Base-by-base conservation (phyloP, 2,113 vertebrate species). In the Perognathus longimembris region DNA sequence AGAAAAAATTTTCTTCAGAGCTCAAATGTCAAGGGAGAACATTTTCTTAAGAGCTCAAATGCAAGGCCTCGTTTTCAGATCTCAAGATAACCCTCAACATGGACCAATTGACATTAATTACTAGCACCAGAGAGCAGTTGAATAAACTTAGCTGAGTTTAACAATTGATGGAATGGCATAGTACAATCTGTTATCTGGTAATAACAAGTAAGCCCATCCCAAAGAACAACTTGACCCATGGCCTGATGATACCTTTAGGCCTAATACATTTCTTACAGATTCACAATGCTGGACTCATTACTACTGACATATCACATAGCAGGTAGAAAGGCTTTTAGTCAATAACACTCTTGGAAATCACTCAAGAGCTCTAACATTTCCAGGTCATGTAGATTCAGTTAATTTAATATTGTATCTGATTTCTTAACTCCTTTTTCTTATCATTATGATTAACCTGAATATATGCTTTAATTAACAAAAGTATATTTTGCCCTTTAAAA, bases 41-140 rank as follows among this genome's bases (percentile, higher is more conserved):
- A 70, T 74, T 93, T 85, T 90, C n/a, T 66, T 88, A 69, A 85
- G n/a, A 54, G 34, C 57, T 94, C 21, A 86, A 93, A 83, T 67
- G 14, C 30, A 32, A 94, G 50, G 30, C 22, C 24, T 40, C n/a
- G 70, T 69, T 74, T 92, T 91, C 74, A 92, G 78, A 87, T 92
- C 92, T 85, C 32, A 32, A 1, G 22, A 54, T 88, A 82, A 76
- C 61, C 20, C 40, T 8, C 57, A 30, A 15, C 82, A 88, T 74
- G 22, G 4, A 42, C 75, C 34, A 42, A 30, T 34, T 90, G 78
- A 28, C 67, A 71, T 85, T 94, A 93, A 81, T 89, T 36, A 85
- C 75, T 54, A 15, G 21, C 12, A 0, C 5, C 30, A n/a, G 70
- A 66, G 57, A 67, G 40, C 12, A 12, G 15, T 45, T 64, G 34